Evolutionary conservation across 2,888 invertebrate genomes (phyloP).

Genomic region (Pteria penguin): DNA sequence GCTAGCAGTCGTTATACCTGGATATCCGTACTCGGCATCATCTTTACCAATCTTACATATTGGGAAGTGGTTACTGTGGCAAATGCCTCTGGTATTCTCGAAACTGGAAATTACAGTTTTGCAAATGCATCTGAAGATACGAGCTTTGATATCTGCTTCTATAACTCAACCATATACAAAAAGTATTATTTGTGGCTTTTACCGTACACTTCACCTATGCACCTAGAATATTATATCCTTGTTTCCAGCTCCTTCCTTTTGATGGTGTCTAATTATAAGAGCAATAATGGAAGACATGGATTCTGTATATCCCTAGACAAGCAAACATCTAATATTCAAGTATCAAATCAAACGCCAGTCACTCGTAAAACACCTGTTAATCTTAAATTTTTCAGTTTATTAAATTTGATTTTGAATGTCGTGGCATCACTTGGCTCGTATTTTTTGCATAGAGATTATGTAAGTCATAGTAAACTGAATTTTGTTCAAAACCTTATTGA

Average conservation of each 20-base stretch:
- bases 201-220: not conserved
- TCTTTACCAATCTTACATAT: not conserved
- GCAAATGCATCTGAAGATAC: not conserved
- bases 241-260: not conserved
- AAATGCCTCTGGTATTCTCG: not conserved
- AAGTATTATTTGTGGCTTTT: not conserved
- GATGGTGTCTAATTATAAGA: too few relatives aligned
- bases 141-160: not conserved
- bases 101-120: not conserved
- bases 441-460: not conserved
- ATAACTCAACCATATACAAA: not conserved
- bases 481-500: not conserved
- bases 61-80: not conserved
- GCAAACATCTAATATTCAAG: too few relatives aligned
- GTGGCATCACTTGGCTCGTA: not conserved
- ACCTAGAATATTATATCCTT: not conserved
- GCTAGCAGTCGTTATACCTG: not conserved
- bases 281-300: too few relatives aligned
- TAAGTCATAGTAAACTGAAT: not conserved
- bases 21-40: not conserved
- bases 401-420: too few relatives aligned
- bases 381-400: too few relatives aligned
- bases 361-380: too few relatives aligned
- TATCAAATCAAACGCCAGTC: too few relatives aligned
- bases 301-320: too few relatives aligned